Percentiles rank a stretch among this genome's conserved stretches.
These are phyloP conservation scores for Bimastos eiseni DNA, from an alignment of 2,888 invertebrate species.

Conservation along the genomic window DNA sequence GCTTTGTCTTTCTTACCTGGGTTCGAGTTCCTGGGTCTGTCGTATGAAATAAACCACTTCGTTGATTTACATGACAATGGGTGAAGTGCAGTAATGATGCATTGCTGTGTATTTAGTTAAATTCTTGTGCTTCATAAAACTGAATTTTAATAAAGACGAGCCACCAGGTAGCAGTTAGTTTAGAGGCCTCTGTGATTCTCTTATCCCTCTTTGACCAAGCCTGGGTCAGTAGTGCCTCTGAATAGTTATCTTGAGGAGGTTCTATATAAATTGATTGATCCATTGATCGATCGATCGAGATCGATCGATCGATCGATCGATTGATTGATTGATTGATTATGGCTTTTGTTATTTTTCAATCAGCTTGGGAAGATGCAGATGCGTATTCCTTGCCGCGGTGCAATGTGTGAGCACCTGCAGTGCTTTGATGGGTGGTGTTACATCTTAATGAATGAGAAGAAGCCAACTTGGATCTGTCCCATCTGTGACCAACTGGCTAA, in stretches of 20 bases:
- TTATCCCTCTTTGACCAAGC: no score
- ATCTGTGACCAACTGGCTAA: neutral
- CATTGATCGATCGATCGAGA: no score
- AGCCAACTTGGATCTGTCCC: neutral
- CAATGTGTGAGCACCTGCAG: neutral
- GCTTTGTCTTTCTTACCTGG: neutral
- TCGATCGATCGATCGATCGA: no score
- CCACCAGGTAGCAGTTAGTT: no score
- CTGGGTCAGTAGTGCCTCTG: no score
- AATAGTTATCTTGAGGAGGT: no score
- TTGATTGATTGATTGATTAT: no score
- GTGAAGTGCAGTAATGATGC: neutral
- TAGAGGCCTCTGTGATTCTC: no score
- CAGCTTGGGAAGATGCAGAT: conserved; percentile 5
- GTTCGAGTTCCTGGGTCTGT: neutral
- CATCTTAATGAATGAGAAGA: conserved; percentile 13
- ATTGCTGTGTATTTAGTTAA: neutral
- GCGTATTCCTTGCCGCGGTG: neutral
- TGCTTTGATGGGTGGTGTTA: neutral
- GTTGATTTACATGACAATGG: neutral
- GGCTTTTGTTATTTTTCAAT: neutral
- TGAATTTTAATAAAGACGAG: no score
- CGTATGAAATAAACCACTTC: neutral
- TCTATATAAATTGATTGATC: no score
- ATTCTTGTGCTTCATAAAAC: no score